Percentiles rank a stretch among this genome's conserved stretches.
Conservation (phyloP, 2,113 vertebrate genomes). For the Apteryx mantelli region DNA sequence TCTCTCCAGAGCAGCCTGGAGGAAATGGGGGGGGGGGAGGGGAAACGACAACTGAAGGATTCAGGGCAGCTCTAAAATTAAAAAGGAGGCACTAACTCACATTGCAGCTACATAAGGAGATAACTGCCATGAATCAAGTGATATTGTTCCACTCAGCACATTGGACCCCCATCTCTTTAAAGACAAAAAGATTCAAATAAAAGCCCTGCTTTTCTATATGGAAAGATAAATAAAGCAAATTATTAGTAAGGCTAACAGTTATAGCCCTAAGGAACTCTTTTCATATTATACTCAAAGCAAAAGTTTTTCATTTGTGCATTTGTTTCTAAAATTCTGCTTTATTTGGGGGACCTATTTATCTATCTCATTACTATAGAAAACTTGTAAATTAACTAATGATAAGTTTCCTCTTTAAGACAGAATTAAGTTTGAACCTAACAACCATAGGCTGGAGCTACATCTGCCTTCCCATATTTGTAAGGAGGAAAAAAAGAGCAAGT, state of each 20-base stretch:
- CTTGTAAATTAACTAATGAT: not conserved
- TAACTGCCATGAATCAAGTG: not conserved
- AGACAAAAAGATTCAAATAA: not conserved
- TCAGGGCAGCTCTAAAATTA: not conserved
- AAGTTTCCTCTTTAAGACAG: not conserved
- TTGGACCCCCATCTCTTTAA: not conserved
- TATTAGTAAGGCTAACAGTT: too few relatives aligned
- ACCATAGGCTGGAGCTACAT: not conserved
- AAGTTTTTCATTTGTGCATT: too few relatives aligned
- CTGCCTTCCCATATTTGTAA: not conserved
- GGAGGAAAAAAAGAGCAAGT: not conserved
- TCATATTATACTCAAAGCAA: not conserved
- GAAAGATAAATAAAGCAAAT: too few relatives aligned
- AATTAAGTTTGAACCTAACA: not conserved
- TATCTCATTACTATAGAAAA: not conserved
- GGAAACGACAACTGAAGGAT: not conserved
- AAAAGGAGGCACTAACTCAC: rapidly evolving
- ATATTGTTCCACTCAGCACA: not conserved
- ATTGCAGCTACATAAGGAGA: rapidly evolving
- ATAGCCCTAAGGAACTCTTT: not conserved
- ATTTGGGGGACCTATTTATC: not conserved
- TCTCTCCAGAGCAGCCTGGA: rapidly evolving
- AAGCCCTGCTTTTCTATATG: too few relatives aligned
- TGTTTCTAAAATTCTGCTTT: rapidly evolving
- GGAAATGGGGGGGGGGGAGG: too few relatives aligned